Evolutionary conservation across 2,888 invertebrate species (phyloP), one percentile per base, ranked within the genome.

Genomic region (Drosophila tanythrix): DNA sequence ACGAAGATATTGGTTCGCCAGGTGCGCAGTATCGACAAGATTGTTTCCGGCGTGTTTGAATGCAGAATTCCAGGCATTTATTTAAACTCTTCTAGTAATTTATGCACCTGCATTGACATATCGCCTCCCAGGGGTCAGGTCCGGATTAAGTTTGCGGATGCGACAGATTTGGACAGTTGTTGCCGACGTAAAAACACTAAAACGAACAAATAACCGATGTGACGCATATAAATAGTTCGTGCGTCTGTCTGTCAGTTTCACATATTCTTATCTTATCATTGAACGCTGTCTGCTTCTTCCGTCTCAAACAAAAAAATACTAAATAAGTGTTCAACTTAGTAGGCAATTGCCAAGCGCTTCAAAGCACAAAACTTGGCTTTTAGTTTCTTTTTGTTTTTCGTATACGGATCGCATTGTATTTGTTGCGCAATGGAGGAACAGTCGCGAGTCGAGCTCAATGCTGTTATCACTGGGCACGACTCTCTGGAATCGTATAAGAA

Each of bases 201-300:
- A 27, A 46, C 29, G n/a, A 43, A 57, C 3, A 50, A 5, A 31
- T 55, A 58, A 5, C 60, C 57, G 38, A 62, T 74, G 67, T 59
- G 74, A 51, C 66, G 72, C 74, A 74, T 68, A 74, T 76, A 50
- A 58, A 36, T 29, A 13, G 36, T 59, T 21, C 21, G 68, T 69
- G 64, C 57, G 64, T 27, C 51, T 46, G 57, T 48, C 59, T 66
- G 52, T 43, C 36, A 53, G 33, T 61, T 70, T 68, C 50, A 38
- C 33, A 38, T 52, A 25, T 27, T 67, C 85, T 86, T 85, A 85
- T 85, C 85, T 85, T 82, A 85, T 85, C 85, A 58, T 68, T 29
- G 31, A 31, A 38, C 50, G 63, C 66, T 64, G 56, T 56, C 60
- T 15, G 53, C 62, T 76, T 86, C 70, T 77, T 81, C 77, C 74